Percentiles rank a stretch among this genome's conserved stretches.
Conservation (phyloP, 2,888 invertebrate genomes). For the Tupiocoris notatus region DNA sequence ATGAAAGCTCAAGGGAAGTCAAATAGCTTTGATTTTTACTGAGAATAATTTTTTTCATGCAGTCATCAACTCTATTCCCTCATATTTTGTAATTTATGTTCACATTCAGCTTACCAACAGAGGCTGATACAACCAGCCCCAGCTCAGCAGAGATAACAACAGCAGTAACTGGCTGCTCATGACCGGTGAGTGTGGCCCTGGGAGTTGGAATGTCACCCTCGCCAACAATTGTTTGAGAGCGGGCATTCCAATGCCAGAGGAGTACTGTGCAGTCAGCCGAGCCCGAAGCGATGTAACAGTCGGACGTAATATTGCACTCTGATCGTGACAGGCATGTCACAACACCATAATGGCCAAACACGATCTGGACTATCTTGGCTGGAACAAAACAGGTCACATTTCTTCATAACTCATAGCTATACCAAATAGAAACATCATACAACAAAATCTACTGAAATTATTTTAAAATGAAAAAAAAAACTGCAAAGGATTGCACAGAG, state of each 20-base stretch:
- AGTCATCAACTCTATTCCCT: too few species aligned
- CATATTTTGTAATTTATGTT: too few species aligned
- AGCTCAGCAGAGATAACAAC: constrained; percentile 97
- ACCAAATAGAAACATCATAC: too few species aligned
- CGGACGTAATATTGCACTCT: constrained; percentile 98
- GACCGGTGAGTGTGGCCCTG: constrained; percentile 93
- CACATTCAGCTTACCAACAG: constrained; percentile 56
- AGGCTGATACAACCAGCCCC: constrained; percentile 94
- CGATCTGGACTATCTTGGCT: constrained; percentile 97
- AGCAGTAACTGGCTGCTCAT: constrained; percentile 92
- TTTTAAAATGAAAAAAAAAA: too few species aligned
- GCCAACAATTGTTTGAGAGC: constrained; percentile 95
- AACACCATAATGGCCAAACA: constrained; percentile 98
- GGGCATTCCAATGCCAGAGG: constrained; percentile 97
- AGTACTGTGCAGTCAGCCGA: constrained; percentile 97
- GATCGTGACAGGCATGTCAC: constrained; percentile 96
- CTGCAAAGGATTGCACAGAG: too few species aligned
- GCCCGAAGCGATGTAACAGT: constrained; percentile 98
- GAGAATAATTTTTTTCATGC: too few species aligned
- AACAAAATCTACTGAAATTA: too few species aligned
- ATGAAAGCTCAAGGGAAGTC: too few species aligned
- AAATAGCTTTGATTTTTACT: too few species aligned
- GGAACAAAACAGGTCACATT: constrained; percentile 52
- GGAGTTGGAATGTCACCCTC: constrained; percentile 96
- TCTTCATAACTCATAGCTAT: not conserved